phyloP scores from a whole-genome alignment of 2,888 invertebrate species.

The Lissonota sp. region DNA sequence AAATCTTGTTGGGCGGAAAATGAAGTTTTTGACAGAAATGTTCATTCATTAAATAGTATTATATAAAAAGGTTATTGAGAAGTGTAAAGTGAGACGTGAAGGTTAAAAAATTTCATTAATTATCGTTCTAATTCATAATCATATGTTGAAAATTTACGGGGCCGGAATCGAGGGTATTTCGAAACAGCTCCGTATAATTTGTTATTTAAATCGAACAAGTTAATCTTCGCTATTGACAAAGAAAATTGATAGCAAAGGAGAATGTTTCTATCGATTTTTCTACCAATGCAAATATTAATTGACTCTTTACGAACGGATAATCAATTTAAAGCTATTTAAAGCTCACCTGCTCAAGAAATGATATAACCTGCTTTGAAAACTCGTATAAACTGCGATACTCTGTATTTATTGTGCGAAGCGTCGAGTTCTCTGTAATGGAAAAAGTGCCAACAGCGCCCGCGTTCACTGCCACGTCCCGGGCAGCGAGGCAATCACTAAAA shows the following conservation, averaged over 20 bases:
- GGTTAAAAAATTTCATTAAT: neutral
- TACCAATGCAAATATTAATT: conserved; percentile 6
- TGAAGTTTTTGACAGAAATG: conserved; percentile 24
- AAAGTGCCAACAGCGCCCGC: conserved; percentile 76
- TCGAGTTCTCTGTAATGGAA: conserved; percentile 51
- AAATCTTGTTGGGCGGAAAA: neutral
- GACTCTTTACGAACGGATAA: conserved; percentile 1
- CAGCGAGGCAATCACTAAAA: conserved; percentile 66
- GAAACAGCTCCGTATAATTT: no score
- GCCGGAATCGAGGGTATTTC: neutral
- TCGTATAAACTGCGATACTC: conserved; percentile 48
- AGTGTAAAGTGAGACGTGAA: neutral
- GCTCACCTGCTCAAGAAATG: conserved; percentile 53
- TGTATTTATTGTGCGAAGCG: conserved; percentile 39
- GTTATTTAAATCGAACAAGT: neutral
- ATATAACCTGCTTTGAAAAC: conserved; percentile 58
- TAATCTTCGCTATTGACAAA: neutral
- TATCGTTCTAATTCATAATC: conserved; percentile 29
- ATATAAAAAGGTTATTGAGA: neutral
- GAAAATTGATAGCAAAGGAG: neutral
- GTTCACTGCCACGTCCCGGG: conserved; percentile 79
- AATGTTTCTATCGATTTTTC: neutral
- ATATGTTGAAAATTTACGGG: conserved; percentile 61
- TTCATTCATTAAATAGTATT: neutral
- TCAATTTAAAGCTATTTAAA: conserved; percentile 7